A percentile compares a stretch with the other conserved stretches of the same genome.
These are phyloP conservation scores for Cataglyphis livida DNA, from an alignment of 2,888 invertebrate genomes.

Conservation along the genomic window DNA sequence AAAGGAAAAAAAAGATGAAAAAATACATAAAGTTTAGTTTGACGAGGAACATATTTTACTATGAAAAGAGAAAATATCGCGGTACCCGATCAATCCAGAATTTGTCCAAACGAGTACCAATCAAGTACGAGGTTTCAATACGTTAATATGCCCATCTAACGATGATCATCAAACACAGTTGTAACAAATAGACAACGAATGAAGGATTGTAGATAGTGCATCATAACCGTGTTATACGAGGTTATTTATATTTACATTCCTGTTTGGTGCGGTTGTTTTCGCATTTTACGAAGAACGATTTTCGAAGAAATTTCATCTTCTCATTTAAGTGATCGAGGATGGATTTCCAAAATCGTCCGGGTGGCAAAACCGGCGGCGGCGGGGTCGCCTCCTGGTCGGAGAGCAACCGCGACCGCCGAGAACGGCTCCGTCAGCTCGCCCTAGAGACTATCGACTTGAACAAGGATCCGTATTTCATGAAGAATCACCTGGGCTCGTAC, in stretches of 20 bases:
- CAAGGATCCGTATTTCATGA: conserved; percentile 99
- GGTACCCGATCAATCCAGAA: not conserved
- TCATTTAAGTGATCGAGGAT: conserved; percentile 86
- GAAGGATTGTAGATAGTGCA: not conserved
- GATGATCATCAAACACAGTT: not conserved
- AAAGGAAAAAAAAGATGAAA: not conserved
- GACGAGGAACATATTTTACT: not conserved
- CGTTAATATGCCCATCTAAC: not conserved
- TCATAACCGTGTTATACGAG: not conserved
- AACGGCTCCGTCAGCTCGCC: conserved; percentile 97
- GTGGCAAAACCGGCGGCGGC: conserved; percentile 99
- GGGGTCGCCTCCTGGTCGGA: conserved; percentile 99
- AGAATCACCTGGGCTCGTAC: conserved; percentile 99
- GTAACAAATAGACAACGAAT: not conserved
- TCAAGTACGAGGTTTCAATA: not conserved
- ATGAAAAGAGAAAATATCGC: not conserved
- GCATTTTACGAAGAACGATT: not conserved
- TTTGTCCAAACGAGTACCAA: not conserved
- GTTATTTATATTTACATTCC: conserved; percentile 1
- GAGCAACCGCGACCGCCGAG: conserved; percentile 98
- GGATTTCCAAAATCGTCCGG: conserved; percentile 99
- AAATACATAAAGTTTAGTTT: not conserved
- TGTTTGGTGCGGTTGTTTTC: not conserved
- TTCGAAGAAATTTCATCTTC: not conserved
- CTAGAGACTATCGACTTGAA: conserved; percentile 99